Conservation (phyloP, 2,797 vertebrate genomes). For the Neoniphon sammara region DNA sequence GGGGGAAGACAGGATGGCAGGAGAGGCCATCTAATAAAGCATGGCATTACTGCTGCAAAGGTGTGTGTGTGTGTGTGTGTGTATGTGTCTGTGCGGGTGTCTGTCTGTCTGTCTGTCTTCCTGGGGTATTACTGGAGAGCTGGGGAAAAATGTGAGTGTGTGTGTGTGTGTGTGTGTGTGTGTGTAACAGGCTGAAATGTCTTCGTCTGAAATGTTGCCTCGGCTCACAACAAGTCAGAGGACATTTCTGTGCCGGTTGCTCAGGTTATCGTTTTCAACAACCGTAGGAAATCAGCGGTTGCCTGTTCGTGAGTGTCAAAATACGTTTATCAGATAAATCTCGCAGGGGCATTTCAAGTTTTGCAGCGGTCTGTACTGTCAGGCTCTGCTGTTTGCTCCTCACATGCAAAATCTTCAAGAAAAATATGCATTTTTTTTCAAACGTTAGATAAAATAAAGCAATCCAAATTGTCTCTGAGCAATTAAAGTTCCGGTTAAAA, state of each 20-base stretch:
- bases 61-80: constrained; percentile 51
- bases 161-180: constrained; percentile 47
- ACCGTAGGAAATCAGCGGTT: constrained; percentile 46
- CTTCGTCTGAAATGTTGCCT: neutral
- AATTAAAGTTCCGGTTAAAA: constrained; percentile 80
- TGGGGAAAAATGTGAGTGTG: constrained; percentile 36
- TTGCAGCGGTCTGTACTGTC: constrained; percentile 36
- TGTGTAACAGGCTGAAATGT: neutral
- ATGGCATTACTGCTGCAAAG: constrained; percentile 76
- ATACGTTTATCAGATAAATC: constrained; percentile 29
- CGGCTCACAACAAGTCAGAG: constrained; percentile 3
- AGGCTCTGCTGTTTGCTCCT: neutral
- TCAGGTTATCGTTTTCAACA: neutral
- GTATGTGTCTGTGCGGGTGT: constrained; percentile 31
- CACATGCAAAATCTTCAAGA: neutral
- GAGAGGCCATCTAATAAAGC: constrained; percentile 76
- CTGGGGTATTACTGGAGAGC: constrained; percentile 72
- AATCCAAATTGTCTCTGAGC: constrained; percentile 70
- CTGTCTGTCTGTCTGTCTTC: constrained; percentile 66
- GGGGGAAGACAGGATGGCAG: constrained; percentile 80
- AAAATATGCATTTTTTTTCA: neutral
- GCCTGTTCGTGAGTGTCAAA: constrained; percentile 7
- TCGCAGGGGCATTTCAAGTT: constrained; percentile 51
- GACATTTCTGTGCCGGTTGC: constrained; percentile 1
- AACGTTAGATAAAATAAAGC: constrained; percentile 78